Base-by-base conservation (phyloP, 2,888 invertebrate species). In the Xiphydria camelus region DNA sequence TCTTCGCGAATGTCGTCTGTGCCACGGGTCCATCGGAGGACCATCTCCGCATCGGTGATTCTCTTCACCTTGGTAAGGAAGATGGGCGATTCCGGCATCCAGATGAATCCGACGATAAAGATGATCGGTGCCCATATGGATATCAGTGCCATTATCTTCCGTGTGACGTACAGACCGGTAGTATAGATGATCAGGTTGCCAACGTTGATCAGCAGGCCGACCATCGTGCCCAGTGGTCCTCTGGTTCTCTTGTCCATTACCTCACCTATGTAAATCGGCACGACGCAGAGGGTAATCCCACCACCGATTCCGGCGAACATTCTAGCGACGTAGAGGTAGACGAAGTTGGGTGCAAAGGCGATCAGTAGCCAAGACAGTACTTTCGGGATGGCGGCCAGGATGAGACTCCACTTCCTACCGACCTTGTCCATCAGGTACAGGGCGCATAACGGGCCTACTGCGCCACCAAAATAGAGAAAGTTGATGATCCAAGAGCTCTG, bases 201-300 rank as follows among this genome's bases (percentile, higher is more conserved):
- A 4, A 38, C 14, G 19, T 44, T 44, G 12, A 37, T 44, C 43
- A 44, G 36, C 4, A 44, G 17, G 2, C 31, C 43, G 9, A 44
- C 38, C 1, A 37, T 21, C 15, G 43, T 44, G 25, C 71, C 66
- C 31, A 74, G 47, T 1, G 72, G 66, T 14, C 75, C 75, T 6
- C 75, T 55, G 0, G 70, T 68, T 43, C 64, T 59, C 45, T 73
- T 75, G 29, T 63, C 70, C 42, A 67, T 73, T 14, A 74, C 62
- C 45, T 75, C 75, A 3, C 70, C 73, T 4, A 74, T 55, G 42
- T 75, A 75, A 66, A 74, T 73, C 1, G 75, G 73, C 46, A 69
- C 64, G 3, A 74, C 73, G 10, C 71, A 58, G 36, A 71, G 71
- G 2, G 73, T 70, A 2, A 75, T 66, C 3, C 75, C 75, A 17